Conservation (phyloP, 1,140 invertebrate genomes). For the Pomacea maculata region DNA sequence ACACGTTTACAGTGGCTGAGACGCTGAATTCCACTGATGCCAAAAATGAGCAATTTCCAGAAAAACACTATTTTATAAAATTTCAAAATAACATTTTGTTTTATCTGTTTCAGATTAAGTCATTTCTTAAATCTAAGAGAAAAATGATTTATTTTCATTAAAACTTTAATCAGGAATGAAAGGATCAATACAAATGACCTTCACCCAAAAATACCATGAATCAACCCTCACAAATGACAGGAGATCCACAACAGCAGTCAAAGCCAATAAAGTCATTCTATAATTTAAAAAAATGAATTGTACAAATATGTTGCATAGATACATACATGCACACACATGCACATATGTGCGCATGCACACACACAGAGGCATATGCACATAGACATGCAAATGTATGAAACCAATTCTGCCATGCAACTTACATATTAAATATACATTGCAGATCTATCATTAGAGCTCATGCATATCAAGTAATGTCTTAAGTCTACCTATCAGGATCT, state of each 20-base stretch:
- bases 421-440: too few relatives aligned
- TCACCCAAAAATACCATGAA: too few relatives aligned
- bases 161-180: too few relatives aligned
- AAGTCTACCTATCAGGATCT: background rate
- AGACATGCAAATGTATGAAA: background rate
- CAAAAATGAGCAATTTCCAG: too few relatives aligned
- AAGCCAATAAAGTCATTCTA: background rate
- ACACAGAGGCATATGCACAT: background rate
- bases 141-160: too few relatives aligned
- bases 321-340: background rate
- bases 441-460: background rate
- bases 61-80: too few relatives aligned
- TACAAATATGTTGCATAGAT: background rate
- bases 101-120: too few relatives aligned
- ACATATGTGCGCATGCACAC: background rate
- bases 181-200: too few relatives aligned
- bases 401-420: background rate
- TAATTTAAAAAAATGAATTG: background rate
- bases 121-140: too few relatives aligned
- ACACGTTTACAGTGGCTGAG: too few relatives aligned
- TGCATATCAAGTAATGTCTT: background rate
- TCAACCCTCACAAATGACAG: background rate
- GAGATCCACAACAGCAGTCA: background rate
- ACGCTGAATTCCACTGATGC: too few relatives aligned
- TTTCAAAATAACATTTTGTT: too few relatives aligned